These are phyloP conservation scores for Camelus bactrianus DNA, from an alignment of 2,113 vertebrate genomes.

Conservation along the genomic window DNA sequence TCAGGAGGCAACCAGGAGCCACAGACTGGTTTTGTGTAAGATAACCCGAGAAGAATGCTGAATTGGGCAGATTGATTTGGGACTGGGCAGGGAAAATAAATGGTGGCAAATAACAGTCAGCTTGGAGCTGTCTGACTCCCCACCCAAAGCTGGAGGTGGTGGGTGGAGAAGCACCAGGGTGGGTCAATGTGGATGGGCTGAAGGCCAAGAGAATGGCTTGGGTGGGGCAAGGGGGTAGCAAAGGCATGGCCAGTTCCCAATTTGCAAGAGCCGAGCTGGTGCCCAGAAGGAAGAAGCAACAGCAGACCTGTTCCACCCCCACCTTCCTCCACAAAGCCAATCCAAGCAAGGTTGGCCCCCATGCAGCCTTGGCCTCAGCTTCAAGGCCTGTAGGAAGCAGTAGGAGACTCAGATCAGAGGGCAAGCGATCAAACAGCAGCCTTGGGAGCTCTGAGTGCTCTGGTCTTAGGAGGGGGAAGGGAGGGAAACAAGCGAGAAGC, in stretches of 20 bases:
- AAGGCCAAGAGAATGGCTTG: conserved; percentile 5
- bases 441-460: conserved; percentile 49
- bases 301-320: not conserved
- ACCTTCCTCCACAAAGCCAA: conserved; percentile 20
- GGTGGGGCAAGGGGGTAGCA: not conserved
- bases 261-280: not conserved
- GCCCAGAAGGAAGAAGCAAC: not conserved
- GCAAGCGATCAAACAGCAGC: conserved; percentile 72
- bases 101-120: not conserved
- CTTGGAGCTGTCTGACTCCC: not conserved
- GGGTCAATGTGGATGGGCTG: not conserved
- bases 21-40: not conserved
- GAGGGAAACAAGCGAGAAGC: not conserved
- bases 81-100: not conserved
- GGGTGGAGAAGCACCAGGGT: not conserved
- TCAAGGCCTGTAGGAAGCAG: conserved; percentile 78
- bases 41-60: not conserved
- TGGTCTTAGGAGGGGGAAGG: conserved; percentile 36
- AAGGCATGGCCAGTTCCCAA: not conserved
- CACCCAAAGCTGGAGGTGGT: not conserved
- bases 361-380: conserved; percentile 58
- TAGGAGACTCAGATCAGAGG: conserved; percentile 77
- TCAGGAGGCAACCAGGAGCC: conserved; percentile 1
- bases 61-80: not conserved
- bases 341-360: not conserved